A percentile compares a stretch with the other conserved stretches of the same genome.
Conservation (phyloP, 2,797 vertebrate species). For the Apogon talboti region DNA sequence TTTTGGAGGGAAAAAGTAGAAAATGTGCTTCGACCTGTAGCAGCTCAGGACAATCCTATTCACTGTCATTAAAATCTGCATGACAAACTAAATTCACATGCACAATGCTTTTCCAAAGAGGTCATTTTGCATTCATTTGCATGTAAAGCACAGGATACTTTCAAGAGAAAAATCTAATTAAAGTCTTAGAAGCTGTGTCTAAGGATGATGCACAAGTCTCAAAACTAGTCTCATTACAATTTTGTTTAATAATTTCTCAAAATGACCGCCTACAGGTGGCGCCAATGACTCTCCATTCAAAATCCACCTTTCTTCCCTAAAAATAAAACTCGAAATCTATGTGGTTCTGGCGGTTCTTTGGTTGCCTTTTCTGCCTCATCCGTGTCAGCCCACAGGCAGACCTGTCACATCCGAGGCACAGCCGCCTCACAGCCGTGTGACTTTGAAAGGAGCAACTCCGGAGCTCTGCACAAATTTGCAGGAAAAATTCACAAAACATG, state of each 20-base stretch:
- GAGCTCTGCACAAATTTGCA: constrained; percentile 75
- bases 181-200: not conserved
- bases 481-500: constrained; percentile 86
- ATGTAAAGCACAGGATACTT: constrained; percentile 9
- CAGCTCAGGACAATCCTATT: constrained; percentile 7
- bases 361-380: not conserved
- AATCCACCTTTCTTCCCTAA: constrained; percentile 66
- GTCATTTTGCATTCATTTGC: constrained; percentile 33
- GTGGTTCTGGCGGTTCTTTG: constrained; percentile 39
- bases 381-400: not conserved
- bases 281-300: constrained; percentile 74
- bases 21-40: not conserved
- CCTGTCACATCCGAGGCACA: constrained; percentile 7
- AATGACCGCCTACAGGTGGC: constrained; percentile 83
- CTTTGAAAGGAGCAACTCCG: constrained; percentile 56
- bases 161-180: not conserved
- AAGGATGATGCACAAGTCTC: constrained; percentile 13
- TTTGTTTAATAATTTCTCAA: constrained; percentile 68
- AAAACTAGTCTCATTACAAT: constrained; percentile 66
- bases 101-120: constrained; percentile 30
- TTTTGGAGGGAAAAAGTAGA: not conserved
- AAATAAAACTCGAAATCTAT: constrained; percentile 55
- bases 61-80: constrained; percentile 3
- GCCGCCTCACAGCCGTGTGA: not conserved
- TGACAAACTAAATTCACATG: constrained; percentile 9